Evolutionary conservation across 2,888 invertebrate genomes (phyloP).

Genomic region (Steinernema hermaphroditum): DNA sequence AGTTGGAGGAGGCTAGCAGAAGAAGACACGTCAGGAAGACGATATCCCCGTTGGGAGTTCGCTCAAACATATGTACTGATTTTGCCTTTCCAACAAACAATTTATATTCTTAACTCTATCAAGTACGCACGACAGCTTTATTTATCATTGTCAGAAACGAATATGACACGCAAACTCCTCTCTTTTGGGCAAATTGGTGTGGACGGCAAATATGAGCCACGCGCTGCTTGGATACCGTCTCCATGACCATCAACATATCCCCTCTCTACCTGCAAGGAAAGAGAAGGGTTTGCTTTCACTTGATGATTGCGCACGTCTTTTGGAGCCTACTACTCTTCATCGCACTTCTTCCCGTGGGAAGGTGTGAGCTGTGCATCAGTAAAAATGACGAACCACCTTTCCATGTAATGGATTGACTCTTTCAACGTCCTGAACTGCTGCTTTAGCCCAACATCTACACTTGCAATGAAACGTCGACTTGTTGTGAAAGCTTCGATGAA

Average conservation of each 20-base stretch:
- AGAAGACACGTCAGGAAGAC: slow-evolving; percentile 9
- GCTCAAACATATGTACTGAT: slow-evolving; percentile 29
- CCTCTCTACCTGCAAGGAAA: too few relatives aligned
- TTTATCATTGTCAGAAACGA: slow-evolving; percentile 5
- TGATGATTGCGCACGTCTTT: too few relatives aligned
- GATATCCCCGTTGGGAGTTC: slow-evolving; percentile 7
- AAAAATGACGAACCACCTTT: not conserved
- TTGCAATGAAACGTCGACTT: not conserved
- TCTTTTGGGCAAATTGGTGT: not conserved
- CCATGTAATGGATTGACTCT: not conserved
- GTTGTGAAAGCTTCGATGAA: not conserved
- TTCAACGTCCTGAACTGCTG: not conserved
- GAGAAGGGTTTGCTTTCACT: too few relatives aligned
- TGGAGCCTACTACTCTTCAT: too few relatives aligned
- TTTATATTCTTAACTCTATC: slow-evolving; percentile 28
- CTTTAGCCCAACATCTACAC: not conserved
- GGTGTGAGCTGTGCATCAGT: not conserved
- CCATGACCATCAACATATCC: not conserved
- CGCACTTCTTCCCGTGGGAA: too few relatives aligned
- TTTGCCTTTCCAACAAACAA: slow-evolving; percentile 27
- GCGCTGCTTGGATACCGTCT: not conserved
- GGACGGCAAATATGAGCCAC: not conserved
- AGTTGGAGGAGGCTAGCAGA: slow-evolving; percentile 14
- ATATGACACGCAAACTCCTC: not conserved
- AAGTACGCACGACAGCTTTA: slow-evolving; percentile 26